Evolutionary conservation across 2,797 vertebrate species (phyloP).

Genomic region (Chaunax sp.): DNA sequence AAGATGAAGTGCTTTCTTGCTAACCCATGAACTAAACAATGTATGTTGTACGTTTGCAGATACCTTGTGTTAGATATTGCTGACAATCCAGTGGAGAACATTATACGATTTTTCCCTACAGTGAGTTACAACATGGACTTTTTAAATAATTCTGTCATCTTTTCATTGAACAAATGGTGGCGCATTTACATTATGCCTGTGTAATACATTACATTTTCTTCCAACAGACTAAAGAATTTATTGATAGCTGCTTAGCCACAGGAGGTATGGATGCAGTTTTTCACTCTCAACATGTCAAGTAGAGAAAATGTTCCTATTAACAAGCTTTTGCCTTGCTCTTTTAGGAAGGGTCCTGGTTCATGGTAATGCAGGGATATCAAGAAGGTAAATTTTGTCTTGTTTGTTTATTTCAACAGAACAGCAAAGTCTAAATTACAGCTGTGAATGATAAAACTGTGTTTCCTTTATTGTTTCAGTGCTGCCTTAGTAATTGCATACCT

Average conservation of each 20-base stretch:
- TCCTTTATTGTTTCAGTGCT: conserved; percentile 67
- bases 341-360: conserved; percentile 97
- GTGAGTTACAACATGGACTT: conserved; percentile 89
- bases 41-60: conserved; percentile 75
- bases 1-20: background rate
- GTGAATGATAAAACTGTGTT: background rate
- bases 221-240: conserved; percentile 97
- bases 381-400: conserved; percentile 85
- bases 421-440: background rate
- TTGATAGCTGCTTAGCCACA: conserved; percentile 95
- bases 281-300: background rate
- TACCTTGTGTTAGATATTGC: conserved; percentile 99
- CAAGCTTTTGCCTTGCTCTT: conserved; percentile 24
- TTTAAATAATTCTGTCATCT: background rate
- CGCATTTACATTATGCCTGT: background rate
- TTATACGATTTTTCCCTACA: conserved; percentile 96
- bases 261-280: conserved; percentile 86
- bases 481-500: conserved; percentile 95
- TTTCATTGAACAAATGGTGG: background rate
- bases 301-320: background rate
- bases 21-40: conserved; percentile 1
- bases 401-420: background rate
- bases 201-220: conserved; percentile 7
- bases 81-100: conserved; percentile 99
- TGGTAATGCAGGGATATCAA: conserved; percentile 98